phyloP scores from a whole-genome alignment of 2,113 vertebrate species.

The Psilopsiagon aurifrons region DNA sequence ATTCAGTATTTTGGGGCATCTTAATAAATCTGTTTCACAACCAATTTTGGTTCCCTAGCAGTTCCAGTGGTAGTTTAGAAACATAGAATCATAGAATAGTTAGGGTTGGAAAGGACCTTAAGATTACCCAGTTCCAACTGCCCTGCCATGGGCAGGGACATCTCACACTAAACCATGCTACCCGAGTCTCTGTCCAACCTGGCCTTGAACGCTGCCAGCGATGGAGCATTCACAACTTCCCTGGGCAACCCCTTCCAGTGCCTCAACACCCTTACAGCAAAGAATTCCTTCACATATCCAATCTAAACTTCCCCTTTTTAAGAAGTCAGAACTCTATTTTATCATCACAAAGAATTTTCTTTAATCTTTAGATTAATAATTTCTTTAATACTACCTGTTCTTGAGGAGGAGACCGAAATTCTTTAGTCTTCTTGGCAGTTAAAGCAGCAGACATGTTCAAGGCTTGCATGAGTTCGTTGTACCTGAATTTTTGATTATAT shows the following conservation, averaged over 20 bases:
- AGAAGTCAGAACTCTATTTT: neutral
- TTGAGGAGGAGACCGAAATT: constrained; percentile 96
- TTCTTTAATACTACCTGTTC: constrained; percentile 84
- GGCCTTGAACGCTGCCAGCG: too few species aligned
- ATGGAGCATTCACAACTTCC: too few species aligned
- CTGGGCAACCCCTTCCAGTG: too few species aligned
- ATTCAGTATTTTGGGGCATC: neutral
- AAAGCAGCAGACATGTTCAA: constrained; percentile 97
- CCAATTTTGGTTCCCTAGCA: neutral
- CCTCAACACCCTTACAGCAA: too few species aligned
- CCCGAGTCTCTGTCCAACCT: too few species aligned
- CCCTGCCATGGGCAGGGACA: too few species aligned
- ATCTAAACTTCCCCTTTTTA: too few species aligned
- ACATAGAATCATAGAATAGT: too few species aligned
- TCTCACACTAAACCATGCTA: too few species aligned
- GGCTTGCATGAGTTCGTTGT: constrained; percentile 95
- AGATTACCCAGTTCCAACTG: too few species aligned
- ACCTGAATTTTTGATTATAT: constrained; percentile 95
- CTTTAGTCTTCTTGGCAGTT: constrained; percentile 94
- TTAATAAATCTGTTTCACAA: neutral
- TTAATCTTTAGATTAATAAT: neutral
- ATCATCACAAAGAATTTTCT: neutral
- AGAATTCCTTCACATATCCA: too few species aligned
- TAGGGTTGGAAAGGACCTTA: too few species aligned
- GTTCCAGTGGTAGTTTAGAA: neutral